These are phyloP conservation scores for Lottia gigantea DNA, from an alignment of 2,888 invertebrate species.

Conservation along the genomic window DNA sequence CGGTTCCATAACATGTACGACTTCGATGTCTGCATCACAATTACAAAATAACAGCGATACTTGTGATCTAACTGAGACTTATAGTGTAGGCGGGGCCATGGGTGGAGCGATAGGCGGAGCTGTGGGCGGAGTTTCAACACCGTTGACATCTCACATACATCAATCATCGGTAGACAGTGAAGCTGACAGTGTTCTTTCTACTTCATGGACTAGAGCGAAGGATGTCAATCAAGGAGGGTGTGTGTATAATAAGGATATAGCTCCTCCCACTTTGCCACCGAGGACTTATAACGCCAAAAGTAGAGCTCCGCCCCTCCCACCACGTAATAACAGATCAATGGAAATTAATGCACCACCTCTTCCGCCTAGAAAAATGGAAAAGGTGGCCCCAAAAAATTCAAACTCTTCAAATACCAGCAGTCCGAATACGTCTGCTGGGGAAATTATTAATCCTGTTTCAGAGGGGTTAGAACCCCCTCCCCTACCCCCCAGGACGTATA, in stretches of 20 bases:
- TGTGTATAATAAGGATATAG: conserved; percentile 11
- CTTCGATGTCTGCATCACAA: conserved; percentile 8
- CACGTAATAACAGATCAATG: conserved; percentile 34
- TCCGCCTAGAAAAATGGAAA: conserved; percentile 47
- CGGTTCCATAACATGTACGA: conserved; percentile 35
- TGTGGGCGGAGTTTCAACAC: conserved; percentile 14
- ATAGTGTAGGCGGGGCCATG: conserved; percentile 9
- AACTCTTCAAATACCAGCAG: conserved; percentile 19
- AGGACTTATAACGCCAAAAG: conserved; percentile 46
- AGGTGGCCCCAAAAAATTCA: conserved; percentile 34
- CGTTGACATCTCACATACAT: conserved; percentile 10
- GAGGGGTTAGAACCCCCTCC: conserved; percentile 48
- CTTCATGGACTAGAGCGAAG: conserved; percentile 14
- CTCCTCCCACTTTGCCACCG: conserved; percentile 57
- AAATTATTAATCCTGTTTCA: conserved; percentile 14
- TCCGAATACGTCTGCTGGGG: conserved; percentile 10
- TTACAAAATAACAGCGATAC: conserved; percentile 18
- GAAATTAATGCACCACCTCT: conserved; percentile 51
- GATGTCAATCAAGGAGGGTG: neutral
- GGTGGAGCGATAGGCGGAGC: no score
- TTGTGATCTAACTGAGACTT: conserved; percentile 12
- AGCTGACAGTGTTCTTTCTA: conserved; percentile 8
- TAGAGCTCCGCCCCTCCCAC: conserved; percentile 56
- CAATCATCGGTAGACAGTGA: conserved; percentile 17
- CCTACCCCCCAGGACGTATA: conserved; percentile 59